Conservation (phyloP, 2,797 vertebrate species). For the Menidia menidia region DNA sequence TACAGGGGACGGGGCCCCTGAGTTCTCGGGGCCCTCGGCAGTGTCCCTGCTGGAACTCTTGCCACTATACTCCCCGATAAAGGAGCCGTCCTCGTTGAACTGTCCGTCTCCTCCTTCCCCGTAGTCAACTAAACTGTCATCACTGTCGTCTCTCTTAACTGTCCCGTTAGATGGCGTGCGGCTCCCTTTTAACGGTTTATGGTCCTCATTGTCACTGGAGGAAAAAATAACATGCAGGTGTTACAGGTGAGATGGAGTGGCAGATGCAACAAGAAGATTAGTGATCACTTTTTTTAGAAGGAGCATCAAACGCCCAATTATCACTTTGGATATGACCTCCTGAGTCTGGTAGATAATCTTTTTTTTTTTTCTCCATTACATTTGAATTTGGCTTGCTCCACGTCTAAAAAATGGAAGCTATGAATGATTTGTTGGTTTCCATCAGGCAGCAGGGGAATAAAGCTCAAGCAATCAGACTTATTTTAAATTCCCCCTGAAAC, state of each 20-base stretch:
- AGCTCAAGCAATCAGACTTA: conserved; percentile 65
- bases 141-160: conserved; percentile 97
- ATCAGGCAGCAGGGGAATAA: conserved; percentile 78
- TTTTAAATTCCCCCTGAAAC: conserved; percentile 78
- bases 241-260: conserved; percentile 81
- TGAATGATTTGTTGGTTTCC: conserved; percentile 81
- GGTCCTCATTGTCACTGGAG: conserved; percentile 96
- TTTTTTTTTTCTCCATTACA: neutral
- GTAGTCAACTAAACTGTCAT: conserved; percentile 99
- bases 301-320: conserved; percentile 56
- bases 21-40: conserved; percentile 94
- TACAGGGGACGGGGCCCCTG: conserved; percentile 94
- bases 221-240: conserved; percentile 86
- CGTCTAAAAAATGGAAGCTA: conserved; percentile 70
- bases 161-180: conserved; percentile 95
- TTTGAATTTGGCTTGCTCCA: conserved; percentile 65
- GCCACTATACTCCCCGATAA: conserved; percentile 98
- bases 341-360: conserved; percentile 4
- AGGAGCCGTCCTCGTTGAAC: conserved; percentile 99
- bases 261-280: conserved; percentile 74
- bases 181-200: conserved; percentile 97
- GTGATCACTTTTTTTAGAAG: conserved; percentile 76
- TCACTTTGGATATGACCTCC: conserved; percentile 15
- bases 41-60: conserved; percentile 92
- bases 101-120: conserved; percentile 97